Conservation (phyloP, 2,888 invertebrate genomes). For the Galerucella pusilla region DNA sequence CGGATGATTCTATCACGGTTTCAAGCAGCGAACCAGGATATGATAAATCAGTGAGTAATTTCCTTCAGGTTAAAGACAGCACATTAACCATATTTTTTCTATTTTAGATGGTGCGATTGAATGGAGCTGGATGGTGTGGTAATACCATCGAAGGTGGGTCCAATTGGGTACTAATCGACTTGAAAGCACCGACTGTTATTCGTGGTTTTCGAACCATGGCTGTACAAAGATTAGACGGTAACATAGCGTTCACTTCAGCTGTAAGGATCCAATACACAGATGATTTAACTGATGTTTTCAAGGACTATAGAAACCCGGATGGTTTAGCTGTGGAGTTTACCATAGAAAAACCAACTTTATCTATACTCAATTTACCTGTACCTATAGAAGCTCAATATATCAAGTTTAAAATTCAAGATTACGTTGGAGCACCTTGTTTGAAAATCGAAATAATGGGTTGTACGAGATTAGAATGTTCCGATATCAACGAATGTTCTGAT, state of each 20-base stretch:
- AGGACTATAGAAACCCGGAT: conserved; percentile 92
- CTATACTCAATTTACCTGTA: conserved; percentile 88
- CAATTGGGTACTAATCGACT: conserved; percentile 89
- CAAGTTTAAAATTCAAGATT: conserved; percentile 88
- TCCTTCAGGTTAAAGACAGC: background rate
- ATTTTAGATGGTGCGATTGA: conserved; percentile 81
- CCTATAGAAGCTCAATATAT: conserved; percentile 92
- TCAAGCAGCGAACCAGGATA: conserved; percentile 87
- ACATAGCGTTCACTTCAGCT: conserved; percentile 89
- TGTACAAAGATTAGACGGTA: conserved; percentile 83
- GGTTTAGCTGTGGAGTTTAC: conserved; percentile 94
- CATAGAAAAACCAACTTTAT: conserved; percentile 89
- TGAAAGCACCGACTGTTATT: conserved; percentile 88
- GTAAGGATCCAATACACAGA: conserved; percentile 90
- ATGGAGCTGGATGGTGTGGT: conserved; percentile 92
- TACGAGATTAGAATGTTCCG: conserved; percentile 87
- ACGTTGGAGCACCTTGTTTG: conserved; percentile 87
- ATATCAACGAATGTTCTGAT: conserved; percentile 87
- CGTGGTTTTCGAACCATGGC: conserved; percentile 93
- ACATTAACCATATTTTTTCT: background rate
- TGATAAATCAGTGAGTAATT: conserved; percentile 75
- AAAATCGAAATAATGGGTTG: conserved; percentile 94
- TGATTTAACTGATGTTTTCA: conserved; percentile 88
- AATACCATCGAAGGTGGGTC: conserved; percentile 85
- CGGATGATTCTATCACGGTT: conserved; percentile 88